These are phyloP conservation scores for Aphaenogaster ashmeadi DNA, from an alignment of 1,140 invertebrate species.

Conservation along the genomic window DNA sequence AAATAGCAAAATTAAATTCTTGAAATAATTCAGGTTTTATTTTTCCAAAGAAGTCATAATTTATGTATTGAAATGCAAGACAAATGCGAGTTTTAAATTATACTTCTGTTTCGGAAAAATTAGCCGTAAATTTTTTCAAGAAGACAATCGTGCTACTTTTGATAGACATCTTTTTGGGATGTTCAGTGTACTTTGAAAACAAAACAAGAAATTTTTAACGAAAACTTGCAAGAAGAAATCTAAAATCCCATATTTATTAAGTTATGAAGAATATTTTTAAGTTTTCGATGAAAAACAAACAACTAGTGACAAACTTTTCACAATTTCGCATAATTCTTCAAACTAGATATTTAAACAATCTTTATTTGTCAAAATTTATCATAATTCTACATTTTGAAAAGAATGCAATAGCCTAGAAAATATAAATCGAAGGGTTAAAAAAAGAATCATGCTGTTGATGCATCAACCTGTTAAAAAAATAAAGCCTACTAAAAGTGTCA, in stretches of 20 bases:
- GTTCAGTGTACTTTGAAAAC: background rate
- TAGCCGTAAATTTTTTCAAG: slow-evolving; percentile 6
- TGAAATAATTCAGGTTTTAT: slow-evolving; percentile 15
- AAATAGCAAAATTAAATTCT: slow-evolving; percentile 21
- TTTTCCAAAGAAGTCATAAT: background rate
- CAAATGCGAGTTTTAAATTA: background rate
- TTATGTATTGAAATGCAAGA: slow-evolving; percentile 2
- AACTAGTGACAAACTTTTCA: background rate
- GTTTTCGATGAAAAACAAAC: background rate
- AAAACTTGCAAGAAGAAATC: background rate
- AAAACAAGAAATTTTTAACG: background rate
- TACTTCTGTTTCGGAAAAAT: slow-evolving; percentile 22
- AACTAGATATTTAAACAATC: background rate
- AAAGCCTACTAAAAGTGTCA: background rate
- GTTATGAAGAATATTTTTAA: background rate
- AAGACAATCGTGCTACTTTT: slow-evolving; percentile 3
- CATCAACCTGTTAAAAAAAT: slow-evolving; percentile 34
- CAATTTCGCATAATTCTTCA: background rate
- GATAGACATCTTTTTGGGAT: background rate
- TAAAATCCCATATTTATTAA: background rate
- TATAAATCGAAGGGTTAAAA: background rate
- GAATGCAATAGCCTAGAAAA: background rate
- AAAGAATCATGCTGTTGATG: background rate
- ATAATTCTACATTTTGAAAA: background rate
- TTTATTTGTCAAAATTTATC: background rate